phyloP scores from a whole-genome alignment of 1,140 invertebrate genomes.

The Aporrectodea caliginosa region DNA sequence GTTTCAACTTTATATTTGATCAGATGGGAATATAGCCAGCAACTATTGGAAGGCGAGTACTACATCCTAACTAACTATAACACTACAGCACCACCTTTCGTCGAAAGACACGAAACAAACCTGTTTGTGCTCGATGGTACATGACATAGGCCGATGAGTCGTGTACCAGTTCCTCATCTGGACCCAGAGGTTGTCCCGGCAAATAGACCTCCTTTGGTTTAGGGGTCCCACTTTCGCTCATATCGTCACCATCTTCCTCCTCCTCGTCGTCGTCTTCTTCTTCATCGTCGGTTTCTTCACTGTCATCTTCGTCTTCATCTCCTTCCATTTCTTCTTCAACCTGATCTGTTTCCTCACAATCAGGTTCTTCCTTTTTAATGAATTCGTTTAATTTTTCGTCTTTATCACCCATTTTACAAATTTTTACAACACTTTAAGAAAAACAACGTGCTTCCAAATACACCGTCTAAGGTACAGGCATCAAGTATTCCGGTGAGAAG shows the following conservation, averaged over 20 bases:
- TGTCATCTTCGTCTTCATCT: conserved; percentile 12
- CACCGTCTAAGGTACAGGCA: no score
- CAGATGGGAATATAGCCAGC: no score
- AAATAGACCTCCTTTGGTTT: conserved; percentile 70
- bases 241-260: conserved; percentile 14
- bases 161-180: conserved; percentile 77
- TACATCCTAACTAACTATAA: no score
- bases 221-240: conserved; percentile 6
- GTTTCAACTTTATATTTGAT: no score
- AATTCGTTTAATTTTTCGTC: no score
- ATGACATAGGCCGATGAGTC: conserved; percentile 87
- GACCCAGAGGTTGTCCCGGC: conserved; percentile 64
- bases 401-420: not conserved
- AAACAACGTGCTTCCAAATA: not conserved
- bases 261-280: conserved; percentile 20
- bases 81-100: no score
- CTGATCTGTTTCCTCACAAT: not conserved
- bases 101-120: no score
- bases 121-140: conserved; percentile 81
- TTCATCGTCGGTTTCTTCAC: conserved; percentile 3
- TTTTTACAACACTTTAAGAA: not conserved
- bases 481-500: no score
- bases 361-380: not conserved
- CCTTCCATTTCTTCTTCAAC: not conserved
- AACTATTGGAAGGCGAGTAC: no score